Conservation (phyloP, 2,113 vertebrate genomes). For the Pitta sordida region DNA sequence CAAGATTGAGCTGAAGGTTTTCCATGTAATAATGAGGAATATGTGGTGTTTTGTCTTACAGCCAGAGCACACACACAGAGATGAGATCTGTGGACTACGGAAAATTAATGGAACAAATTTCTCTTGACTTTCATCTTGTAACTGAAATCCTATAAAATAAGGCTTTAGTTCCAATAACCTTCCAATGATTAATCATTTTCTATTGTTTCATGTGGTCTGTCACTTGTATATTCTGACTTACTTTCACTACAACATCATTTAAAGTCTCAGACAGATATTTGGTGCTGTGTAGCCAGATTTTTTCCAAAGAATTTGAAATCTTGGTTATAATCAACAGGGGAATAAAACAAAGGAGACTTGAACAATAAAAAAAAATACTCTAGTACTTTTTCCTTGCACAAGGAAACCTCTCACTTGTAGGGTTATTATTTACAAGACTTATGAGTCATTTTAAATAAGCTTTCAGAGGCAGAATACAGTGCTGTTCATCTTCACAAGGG, state of each 20-base stretch:
- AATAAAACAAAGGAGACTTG: neutral
- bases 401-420: neutral
- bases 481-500: neutral
- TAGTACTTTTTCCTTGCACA: neutral
- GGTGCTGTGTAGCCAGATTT: neutral
- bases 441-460: neutral
- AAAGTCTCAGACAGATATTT: neutral
- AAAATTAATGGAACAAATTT: neutral
- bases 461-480: neutral
- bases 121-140: neutral
- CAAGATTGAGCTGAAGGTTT: neutral
- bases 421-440: neutral
- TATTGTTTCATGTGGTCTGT: neutral
- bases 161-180: neutral
- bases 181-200: neutral
- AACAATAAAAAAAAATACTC: neutral
- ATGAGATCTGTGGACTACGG: neutral
- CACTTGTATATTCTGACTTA: neutral
- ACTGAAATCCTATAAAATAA: neutral
- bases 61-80: neutral
- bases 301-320: neutral
- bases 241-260: neutral
- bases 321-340: neutral
- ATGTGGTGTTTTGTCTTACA: neutral
- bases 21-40: neutral